These are phyloP conservation scores for Heptranchias perlo DNA, from an alignment of 2,113 vertebrate genomes.

Conservation along the genomic window DNA sequence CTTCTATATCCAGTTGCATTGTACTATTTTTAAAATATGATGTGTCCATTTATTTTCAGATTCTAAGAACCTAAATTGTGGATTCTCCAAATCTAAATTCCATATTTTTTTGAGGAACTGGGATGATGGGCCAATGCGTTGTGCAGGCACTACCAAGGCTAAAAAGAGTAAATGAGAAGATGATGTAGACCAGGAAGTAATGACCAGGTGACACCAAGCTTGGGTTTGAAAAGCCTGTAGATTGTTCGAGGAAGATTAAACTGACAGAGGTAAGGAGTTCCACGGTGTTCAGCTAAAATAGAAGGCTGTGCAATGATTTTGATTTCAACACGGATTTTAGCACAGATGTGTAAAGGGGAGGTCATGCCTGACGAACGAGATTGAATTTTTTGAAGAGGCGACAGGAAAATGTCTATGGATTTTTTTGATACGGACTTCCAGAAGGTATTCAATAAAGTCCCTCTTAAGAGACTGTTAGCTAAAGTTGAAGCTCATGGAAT, in stretches of 20 bases:
- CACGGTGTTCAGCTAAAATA: neutral
- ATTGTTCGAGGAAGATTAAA: neutral
- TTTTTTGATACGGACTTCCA: no score
- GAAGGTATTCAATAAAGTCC: no score
- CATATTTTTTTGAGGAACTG: neutral
- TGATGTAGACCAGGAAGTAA: neutral
- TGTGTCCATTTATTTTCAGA: neutral
- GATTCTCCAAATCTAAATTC: neutral
- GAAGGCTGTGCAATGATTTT: neutral
- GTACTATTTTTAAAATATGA: neutral
- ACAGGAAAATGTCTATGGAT: no score
- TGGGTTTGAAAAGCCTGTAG: neutral
- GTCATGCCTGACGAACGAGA: no score
- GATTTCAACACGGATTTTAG: neutral
- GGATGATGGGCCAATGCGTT: neutral
- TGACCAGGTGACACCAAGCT: neutral
- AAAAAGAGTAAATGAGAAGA: neutral
- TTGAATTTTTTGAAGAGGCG: no score
- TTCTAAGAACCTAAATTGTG: neutral
- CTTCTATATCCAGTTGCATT: neutral
- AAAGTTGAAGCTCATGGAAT: no score
- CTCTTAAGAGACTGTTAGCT: no score
- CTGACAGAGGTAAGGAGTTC: neutral
- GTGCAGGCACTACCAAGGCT: neutral
- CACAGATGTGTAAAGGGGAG: no score